Conservation (phyloP, 2,888 invertebrate genomes). For the Euproctis similis region DNA sequence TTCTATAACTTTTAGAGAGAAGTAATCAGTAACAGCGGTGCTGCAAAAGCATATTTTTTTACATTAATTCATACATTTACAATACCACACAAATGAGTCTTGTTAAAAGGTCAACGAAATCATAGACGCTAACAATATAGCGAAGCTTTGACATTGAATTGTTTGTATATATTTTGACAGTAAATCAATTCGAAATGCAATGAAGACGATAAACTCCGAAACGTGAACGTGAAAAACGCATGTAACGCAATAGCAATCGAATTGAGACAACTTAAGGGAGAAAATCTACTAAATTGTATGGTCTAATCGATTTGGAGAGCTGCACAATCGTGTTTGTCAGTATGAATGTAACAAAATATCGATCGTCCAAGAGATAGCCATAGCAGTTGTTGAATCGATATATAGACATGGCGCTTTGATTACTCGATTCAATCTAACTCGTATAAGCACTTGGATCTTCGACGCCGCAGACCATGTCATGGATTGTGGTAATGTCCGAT, state of each 20-base stretch:
- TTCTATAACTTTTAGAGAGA: too few relatives aligned
- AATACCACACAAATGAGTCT: constrained; percentile 27
- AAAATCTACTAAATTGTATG: constrained; percentile 19
- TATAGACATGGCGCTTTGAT: constrained; percentile 70
- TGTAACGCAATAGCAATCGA: constrained; percentile 1
- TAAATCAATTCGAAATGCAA: constrained; percentile 62
- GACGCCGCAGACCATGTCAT: constrained; percentile 44
- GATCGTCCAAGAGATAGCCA: constrained; percentile 63
- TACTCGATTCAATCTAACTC: constrained; percentile 65
- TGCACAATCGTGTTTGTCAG: constrained; percentile 41
- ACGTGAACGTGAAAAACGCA: not conserved
- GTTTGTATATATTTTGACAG: constrained; percentile 64
- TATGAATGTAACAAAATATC: constrained; percentile 65
- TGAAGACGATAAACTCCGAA: constrained; percentile 21
- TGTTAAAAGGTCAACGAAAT: constrained; percentile 50
- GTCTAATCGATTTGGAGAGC: constrained; percentile 25
- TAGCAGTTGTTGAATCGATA: constrained; percentile 66
- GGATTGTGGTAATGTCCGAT: constrained; percentile 60
- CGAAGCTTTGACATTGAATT: constrained; percentile 61
- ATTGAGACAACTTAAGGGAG: constrained; percentile 21
- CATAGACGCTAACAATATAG: constrained; percentile 51
- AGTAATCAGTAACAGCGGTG: too few relatives aligned
- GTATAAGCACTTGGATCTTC: constrained; percentile 43
- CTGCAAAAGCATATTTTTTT: too few relatives aligned
- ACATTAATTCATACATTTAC: too few relatives aligned